Conservation (phyloP, 2,797 vertebrate species). For the Hydrocynus forskahlii region DNA sequence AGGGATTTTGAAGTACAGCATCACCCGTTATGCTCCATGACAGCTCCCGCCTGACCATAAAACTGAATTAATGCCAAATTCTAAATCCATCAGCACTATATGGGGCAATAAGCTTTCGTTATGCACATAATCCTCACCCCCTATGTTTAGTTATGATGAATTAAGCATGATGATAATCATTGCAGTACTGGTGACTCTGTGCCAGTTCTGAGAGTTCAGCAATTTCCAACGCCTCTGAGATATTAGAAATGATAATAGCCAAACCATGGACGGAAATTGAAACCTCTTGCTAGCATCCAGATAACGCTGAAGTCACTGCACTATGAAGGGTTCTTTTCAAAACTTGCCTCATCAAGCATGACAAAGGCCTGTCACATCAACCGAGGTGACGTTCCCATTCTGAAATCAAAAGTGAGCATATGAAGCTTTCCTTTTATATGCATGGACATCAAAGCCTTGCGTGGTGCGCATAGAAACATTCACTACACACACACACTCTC, state of each 20-base stretch:
- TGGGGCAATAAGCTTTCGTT: background rate
- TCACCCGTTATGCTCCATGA: background rate
- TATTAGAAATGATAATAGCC: constrained; percentile 50
- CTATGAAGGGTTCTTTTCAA: constrained; percentile 63
- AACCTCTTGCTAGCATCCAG: constrained; percentile 41
- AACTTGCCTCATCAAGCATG: constrained; percentile 72
- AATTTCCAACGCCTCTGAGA: constrained; percentile 47
- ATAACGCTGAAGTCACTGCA: constrained; percentile 46
- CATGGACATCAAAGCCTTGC: constrained; percentile 73
- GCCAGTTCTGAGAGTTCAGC: constrained; percentile 46
- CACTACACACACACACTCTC: constrained; percentile 51
- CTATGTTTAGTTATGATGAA: constrained; percentile 45
- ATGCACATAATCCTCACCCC: background rate
- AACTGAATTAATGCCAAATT: background rate
- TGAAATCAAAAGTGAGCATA: constrained; percentile 72
- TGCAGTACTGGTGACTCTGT: constrained; percentile 25
- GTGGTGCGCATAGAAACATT: constrained; percentile 75
- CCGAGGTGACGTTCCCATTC: constrained; percentile 76
- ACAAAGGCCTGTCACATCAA: constrained; percentile 78
- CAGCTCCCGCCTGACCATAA: background rate
- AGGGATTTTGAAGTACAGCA: background rate
- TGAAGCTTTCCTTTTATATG: constrained; percentile 76
- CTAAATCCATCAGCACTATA: background rate
- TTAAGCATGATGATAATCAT: constrained; percentile 41
- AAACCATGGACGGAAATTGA: constrained; percentile 43